These are phyloP conservation scores for Aphyosemion australe DNA, from an alignment of 2,113 vertebrate species.

Conservation along the genomic window DNA sequence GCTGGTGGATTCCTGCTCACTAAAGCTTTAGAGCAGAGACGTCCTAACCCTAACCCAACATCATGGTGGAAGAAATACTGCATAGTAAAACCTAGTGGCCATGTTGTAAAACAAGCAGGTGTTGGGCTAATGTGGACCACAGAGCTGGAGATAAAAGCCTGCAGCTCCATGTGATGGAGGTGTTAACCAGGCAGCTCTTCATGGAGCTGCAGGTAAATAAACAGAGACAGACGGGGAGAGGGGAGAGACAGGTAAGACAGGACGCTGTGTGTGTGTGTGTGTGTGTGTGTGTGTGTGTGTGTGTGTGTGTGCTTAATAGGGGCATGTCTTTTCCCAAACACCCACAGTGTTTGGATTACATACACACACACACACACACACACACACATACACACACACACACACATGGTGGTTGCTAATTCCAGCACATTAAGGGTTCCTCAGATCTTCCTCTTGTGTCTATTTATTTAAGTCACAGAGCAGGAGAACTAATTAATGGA, in stretches of 20 bases:
- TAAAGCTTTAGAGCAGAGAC: background rate
- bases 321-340: constrained; percentile 28
- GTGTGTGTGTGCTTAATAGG: constrained; percentile 41
- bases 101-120: constrained; percentile 50
- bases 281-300: constrained; percentile 21
- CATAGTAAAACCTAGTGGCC: constrained; percentile 30
- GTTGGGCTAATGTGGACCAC: constrained; percentile 38
- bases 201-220: constrained; percentile 47
- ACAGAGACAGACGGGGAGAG: constrained; percentile 55
- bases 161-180: constrained; percentile 21
- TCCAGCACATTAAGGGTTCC: constrained; percentile 39
- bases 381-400: constrained; percentile 22
- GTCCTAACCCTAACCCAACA: no score
- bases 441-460: constrained; percentile 34
- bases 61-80: constrained; percentile 26
- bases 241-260: constrained; percentile 47
- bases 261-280: constrained; percentile 31
- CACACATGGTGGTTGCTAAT: constrained; percentile 31
- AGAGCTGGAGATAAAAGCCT: constrained; percentile 27
- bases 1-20: background rate
- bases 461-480: constrained; percentile 50
- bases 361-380: constrained; percentile 1
- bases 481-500: constrained; percentile 54
- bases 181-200: constrained; percentile 40
- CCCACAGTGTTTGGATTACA: constrained; percentile 11